phyloP scores from a whole-genome alignment of 2,797 vertebrate genomes.

The Oreonectes daqikongensis region DNA sequence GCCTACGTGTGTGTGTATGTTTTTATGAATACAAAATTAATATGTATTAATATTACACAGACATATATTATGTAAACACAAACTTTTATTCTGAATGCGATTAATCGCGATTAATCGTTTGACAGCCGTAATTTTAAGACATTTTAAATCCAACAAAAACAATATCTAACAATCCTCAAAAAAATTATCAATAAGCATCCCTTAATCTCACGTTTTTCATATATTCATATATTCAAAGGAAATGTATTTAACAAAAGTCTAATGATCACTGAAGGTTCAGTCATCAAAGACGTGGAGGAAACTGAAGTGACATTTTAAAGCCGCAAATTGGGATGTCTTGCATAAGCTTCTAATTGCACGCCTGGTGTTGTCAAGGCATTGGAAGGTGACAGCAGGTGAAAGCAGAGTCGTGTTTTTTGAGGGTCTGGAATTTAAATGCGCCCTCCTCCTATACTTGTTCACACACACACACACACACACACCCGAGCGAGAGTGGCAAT shows the following conservation, averaged over 20 bases:
- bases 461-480: conserved; percentile 4
- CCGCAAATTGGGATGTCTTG: conserved; percentile 54
- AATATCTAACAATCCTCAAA: neutral
- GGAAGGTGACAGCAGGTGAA: conserved; percentile 56
- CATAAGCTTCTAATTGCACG: conserved; percentile 51
- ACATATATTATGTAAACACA: too few species aligned
- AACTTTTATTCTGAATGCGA: too few species aligned
- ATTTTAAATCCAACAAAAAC: neutral
- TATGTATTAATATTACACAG: too few species aligned
- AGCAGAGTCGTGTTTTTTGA: conserved; percentile 40
- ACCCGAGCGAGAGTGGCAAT: conserved; percentile 42
- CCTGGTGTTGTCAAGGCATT: conserved; percentile 47
- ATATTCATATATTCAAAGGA: neutral
- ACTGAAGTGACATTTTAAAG: conserved; percentile 25
- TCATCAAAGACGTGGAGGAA: conserved; percentile 1
- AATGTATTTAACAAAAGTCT: neutral
- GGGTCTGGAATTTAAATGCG: conserved; percentile 51
- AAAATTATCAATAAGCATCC: too few species aligned
- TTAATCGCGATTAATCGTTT: too few species aligned
- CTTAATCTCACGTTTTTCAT: neutral
- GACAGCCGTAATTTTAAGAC: too few species aligned
- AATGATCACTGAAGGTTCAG: neutral
- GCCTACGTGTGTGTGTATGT: too few species aligned
- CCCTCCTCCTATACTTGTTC: conserved; percentile 5
- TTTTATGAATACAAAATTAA: too few species aligned